These are phyloP conservation scores for Myiozetetes cayanensis DNA, from an alignment of 2,113 vertebrate species.

Conservation along the genomic window DNA sequence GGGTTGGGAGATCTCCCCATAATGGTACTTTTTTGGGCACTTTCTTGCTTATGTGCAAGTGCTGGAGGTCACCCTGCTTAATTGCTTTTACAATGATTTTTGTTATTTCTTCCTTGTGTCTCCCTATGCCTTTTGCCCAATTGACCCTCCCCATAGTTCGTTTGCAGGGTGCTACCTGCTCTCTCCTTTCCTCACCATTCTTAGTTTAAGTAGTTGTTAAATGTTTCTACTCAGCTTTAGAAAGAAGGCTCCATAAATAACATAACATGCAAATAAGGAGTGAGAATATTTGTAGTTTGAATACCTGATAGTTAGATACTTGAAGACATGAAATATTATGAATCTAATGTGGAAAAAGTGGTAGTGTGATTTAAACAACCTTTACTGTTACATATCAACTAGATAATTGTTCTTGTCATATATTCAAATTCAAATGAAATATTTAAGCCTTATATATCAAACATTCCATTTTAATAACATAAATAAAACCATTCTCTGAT, in stretches of 20 bases:
- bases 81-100: background rate
- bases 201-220: background rate
- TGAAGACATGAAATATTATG: background rate
- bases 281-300: background rate
- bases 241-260: background rate
- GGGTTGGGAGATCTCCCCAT: background rate
- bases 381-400: background rate
- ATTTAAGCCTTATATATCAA: background rate
- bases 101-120: background rate
- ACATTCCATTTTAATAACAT: background rate
- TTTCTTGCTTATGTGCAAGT: background rate
- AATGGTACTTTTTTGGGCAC: background rate
- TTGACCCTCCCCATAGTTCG: background rate
- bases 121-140: background rate
- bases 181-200: background rate
- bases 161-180: rapidly evolving
- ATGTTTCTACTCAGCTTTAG: background rate
- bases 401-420: background rate
- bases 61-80: background rate
- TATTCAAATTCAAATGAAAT: background rate
- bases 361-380: background rate
- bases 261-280: background rate
- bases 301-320: background rate
- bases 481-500: background rate
- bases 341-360: background rate